These are phyloP conservation scores for Spicauda simplicius DNA, from an alignment of 2,888 invertebrate genomes.

Conservation along the genomic window DNA sequence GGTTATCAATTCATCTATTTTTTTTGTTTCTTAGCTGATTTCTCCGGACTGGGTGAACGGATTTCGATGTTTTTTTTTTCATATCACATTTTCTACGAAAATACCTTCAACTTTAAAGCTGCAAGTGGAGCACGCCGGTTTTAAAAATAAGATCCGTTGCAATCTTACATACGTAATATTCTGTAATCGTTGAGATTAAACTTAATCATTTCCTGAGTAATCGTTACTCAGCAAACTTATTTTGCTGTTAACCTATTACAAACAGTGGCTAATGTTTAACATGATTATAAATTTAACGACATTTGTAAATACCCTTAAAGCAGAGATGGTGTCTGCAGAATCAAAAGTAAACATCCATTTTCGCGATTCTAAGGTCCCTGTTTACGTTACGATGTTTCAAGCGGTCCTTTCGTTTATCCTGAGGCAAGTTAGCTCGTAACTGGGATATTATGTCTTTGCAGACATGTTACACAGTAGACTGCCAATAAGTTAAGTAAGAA, in stretches of 20 bases:
- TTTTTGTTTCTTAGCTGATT: too few relatives aligned
- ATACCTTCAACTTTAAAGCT: neutral
- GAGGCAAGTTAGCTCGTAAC: conserved; percentile 32
- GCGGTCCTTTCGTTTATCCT: conserved; percentile 2
- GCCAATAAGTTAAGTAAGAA: neutral
- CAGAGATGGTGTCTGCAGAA: neutral
- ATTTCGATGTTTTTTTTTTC: neutral
- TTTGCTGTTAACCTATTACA: neutral
- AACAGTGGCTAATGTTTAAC: too few relatives aligned
- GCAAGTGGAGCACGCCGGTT: neutral
- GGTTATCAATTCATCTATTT: too few relatives aligned
- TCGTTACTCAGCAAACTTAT: too few relatives aligned
- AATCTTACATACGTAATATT: too few relatives aligned
- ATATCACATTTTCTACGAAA: neutral
- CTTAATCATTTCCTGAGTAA: too few relatives aligned
- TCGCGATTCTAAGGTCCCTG: conserved; percentile 11
- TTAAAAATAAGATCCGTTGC: neutral
- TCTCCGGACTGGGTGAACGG: too few relatives aligned
- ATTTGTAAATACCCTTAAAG: neutral
- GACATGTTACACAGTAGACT: neutral
- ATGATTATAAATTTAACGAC: neutral
- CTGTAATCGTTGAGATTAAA: too few relatives aligned
- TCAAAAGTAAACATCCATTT: conserved; percentile 27
- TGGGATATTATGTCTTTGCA: neutral
- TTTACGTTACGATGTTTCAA: conserved; percentile 10